Base-by-base conservation (phyloP, 1,140 invertebrate genomes). In the Listronotus bonariensis region DNA sequence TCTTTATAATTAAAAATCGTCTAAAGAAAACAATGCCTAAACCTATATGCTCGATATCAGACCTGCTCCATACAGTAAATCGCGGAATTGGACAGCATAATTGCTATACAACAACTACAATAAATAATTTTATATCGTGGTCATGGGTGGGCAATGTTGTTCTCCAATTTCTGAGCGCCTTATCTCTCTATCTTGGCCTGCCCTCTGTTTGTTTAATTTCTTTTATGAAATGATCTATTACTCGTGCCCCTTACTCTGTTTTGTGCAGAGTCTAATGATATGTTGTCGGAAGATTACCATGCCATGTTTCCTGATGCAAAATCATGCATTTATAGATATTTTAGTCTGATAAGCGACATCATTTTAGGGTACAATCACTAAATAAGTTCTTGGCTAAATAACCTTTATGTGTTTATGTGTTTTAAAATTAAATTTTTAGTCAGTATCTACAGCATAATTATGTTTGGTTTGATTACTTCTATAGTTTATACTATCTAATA, bases 91-190 rank as follows among this genome's bases (percentile, higher is more conserved):
- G 57, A 60, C 57, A 60, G 46, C 57, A 60, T 60, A 60, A 60
- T 60, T 60, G 57, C 31, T 41, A 60, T 60, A 49, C 26, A 46
- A 31, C 57, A 18, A 31, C 12, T 51, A 17, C 60, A 63, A 63
- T 55, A 53, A 63, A 63, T 63, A 53, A 63, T 63, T 53, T 63
- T 31, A 40, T 63, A 55, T 60, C 57, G 57, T 17, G 40, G 49
- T 60, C 68, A 70, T 70, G 70, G 70, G 72, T 72, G 70, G 70
- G 70, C 72, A 72, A 70, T 67, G 64, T 67, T 58, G 67, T 72
- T 74, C 72, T 74, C 68, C 72, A 74, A 74, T 74, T 74, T 69
- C 68, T 57, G 53, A 65, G 43, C 61, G 64, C 49, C 65, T 74
- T 74, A 72, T 72, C 72, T 68, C 38, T 41, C 18, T 63, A 74